Evolutionary conservation across 2,797 vertebrate species (phyloP), one percentile per base, ranked within the genome.

Genomic region (Hippoglossus hippoglossus): DNA sequence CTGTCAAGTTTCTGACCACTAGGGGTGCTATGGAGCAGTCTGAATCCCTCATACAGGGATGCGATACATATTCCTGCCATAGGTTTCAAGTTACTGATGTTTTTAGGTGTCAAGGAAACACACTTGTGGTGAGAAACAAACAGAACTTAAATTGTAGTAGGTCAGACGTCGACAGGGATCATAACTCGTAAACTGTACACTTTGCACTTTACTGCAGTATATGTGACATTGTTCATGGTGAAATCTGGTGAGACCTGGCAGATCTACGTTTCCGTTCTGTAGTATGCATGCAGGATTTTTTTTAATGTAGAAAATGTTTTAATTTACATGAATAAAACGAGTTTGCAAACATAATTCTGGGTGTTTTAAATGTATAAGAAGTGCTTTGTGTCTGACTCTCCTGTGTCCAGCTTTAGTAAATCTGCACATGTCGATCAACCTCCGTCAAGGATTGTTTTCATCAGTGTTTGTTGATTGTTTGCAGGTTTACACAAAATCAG

Each of bases 201-300:
- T 44, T 26, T 73, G 51, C 75, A 84, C 75, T 77, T 85, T 63
- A 72, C 49, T 52, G n/a, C 52, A 49, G 25, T 76, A 24, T 31
- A 13, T 64, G 65, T 25, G 22, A n/a, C 46, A 55, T 31, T 44
- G 57, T 61, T 46, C 16, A 6, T 46, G 44, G 44, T 46, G 18
- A 46, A 19, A 19, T 19, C 44, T 39, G 36, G 36, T 39, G 36
- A 39, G 3, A 39, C 36, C 36, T 39, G 36, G 36, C 11, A 39
- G 36, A 13, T 39, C 10, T 12, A 13, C 36, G 36, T 39, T 39
- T 39, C 36, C 3, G 3, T 39, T 39, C 36, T 19, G 44, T 46
- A 46, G 44, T 46, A 6, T 46, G 44, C 44, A 46, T 46, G 44
- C 44, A 46, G 44, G 18, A 6, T 16, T 15, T 46, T 46, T 46